phyloP scores from a whole-genome alignment of 2,888 invertebrate genomes.

The Trachelus iudaicus region DNA sequence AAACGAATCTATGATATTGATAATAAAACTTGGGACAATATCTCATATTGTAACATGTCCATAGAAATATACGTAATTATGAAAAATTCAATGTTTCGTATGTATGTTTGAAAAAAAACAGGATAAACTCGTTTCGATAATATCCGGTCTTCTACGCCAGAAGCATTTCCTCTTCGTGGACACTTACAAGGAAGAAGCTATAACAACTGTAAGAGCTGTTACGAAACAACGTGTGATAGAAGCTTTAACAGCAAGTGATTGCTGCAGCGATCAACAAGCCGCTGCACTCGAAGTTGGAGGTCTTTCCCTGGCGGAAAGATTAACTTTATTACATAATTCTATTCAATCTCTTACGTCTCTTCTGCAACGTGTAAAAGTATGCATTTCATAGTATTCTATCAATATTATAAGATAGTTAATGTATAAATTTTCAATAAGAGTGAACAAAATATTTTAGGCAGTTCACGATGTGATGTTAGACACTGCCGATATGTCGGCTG shows the following conservation, averaged over 20 bases:
- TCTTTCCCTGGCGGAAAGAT: slow-evolving; percentile 68
- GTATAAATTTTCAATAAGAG: slow-evolving; percentile 4
- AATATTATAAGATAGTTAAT: not conserved
- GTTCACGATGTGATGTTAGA: slow-evolving; percentile 83
- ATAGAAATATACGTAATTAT: not conserved
- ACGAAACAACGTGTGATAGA: slow-evolving; percentile 92
- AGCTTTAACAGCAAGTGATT: slow-evolving; percentile 72
- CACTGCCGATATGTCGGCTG: slow-evolving; percentile 76
- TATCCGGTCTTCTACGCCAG: slow-evolving; percentile 89
- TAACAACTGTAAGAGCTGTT: slow-evolving; percentile 86
- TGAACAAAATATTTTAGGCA: slow-evolving; percentile 69
- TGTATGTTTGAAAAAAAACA: slow-evolving; percentile 62
- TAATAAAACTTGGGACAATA: not conserved
- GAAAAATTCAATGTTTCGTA: not conserved
- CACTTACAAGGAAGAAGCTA: slow-evolving; percentile 87
- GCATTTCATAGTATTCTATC: slow-evolving; percentile 2
- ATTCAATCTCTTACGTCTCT: slow-evolving; percentile 69
- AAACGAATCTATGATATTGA: not conserved
- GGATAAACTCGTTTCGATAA: slow-evolving; percentile 88
- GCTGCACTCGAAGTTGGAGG: slow-evolving; percentile 61
- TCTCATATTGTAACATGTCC: not conserved
- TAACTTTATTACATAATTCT: slow-evolving; percentile 68
- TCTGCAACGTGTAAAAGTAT: slow-evolving; percentile 69
- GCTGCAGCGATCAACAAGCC: slow-evolving; percentile 70
- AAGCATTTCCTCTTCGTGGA: slow-evolving; percentile 91